Evolutionary conservation across 2,113 vertebrate species (phyloP), one percentile per base, ranked within the genome.

Genomic region (Sturnira hondurensis): DNA sequence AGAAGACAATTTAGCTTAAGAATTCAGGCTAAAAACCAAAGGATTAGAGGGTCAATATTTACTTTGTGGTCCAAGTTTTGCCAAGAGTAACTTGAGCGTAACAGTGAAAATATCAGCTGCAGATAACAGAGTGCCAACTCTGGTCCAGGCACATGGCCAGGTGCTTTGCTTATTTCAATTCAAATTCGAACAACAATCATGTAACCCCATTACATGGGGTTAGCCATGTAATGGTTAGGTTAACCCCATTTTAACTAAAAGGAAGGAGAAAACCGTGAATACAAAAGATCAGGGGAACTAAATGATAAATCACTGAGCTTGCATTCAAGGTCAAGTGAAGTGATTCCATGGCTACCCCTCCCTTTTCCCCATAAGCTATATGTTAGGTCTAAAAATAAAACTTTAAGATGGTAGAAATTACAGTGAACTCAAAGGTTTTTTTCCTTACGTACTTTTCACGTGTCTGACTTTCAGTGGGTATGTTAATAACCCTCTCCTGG

Each of bases 21-120:
- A 83, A 67, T 93, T 76, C 63, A 67, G 56, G 7, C 43, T 76
- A 83, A 76, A 80, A 65, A 2, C 24, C 84, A 92, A 81, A n/a
- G 50, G 43, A 58, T 77, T 54, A 26, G 56, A 88, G n/a, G 36
- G 22, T 56, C 24, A 84, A 31, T 76, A 52, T 80, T 96, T 85
- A 58, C 56, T 47, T 54, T 93, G 33, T 87, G 70, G 76, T 22
- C 41, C 70, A 67, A 15, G 11, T 90, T 93, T 81, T 86, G 24
- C 16, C 81, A n/a, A 74, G 22, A 38, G 50, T 54, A 65, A 43
- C 16, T 52, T 85, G 28, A 86, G 58, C 33, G 31, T 31, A 45
- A 71, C 43, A 50, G 56, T 63, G 71, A 74, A 16, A 71, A 90
- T 41, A 83, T 10, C 41, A 74, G 67, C 85, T 16, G 2, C 2